These are phyloP conservation scores for Celastrina argiolus DNA, from an alignment of 2,888 invertebrate genomes.

Conservation along the genomic window DNA sequence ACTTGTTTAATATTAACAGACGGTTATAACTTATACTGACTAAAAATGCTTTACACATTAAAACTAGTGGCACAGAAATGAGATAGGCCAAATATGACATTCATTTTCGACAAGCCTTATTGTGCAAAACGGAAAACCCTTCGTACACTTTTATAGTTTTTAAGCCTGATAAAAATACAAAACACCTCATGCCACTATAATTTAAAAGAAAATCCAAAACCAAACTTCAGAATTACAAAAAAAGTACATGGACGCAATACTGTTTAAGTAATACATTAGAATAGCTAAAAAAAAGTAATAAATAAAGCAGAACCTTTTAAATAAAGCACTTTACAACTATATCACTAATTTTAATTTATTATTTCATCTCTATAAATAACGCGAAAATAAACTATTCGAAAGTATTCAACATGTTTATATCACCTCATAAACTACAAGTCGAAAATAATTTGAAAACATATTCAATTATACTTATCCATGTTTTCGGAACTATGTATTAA, in stretches of 20 bases:
- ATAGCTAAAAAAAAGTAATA: conserved; percentile 35
- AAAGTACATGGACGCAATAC: conserved; percentile 30
- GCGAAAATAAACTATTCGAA: conserved; percentile 74
- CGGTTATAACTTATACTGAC: conserved; percentile 53
- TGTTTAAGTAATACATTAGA: conserved; percentile 34
- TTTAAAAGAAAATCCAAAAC: conserved; percentile 27
- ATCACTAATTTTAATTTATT: conserved; percentile 53
- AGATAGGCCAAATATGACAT: conserved; percentile 37
- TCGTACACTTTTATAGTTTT: neutral
- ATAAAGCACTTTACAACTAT: conserved; percentile 43
- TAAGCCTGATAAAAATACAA: conserved; percentile 30
- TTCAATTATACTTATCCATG: neutral
- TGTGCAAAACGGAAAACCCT: conserved; percentile 9
- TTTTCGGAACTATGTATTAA: conserved; percentile 34
- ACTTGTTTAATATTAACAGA: conserved; percentile 50
- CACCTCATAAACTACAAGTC: conserved; percentile 31
- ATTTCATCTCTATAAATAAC: conserved; percentile 50
- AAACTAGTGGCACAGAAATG: conserved; percentile 57
- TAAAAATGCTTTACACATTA: conserved; percentile 61
- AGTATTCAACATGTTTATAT: conserved; percentile 65
- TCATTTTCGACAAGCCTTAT: conserved; percentile 33
- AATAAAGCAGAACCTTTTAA: conserved; percentile 42
- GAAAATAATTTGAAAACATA: conserved; percentile 17
- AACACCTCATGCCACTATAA: conserved; percentile 24
- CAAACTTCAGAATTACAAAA: conserved; percentile 23